Conservation (phyloP, 2,888 invertebrate species). For the Cataglyphis albicans region DNA sequence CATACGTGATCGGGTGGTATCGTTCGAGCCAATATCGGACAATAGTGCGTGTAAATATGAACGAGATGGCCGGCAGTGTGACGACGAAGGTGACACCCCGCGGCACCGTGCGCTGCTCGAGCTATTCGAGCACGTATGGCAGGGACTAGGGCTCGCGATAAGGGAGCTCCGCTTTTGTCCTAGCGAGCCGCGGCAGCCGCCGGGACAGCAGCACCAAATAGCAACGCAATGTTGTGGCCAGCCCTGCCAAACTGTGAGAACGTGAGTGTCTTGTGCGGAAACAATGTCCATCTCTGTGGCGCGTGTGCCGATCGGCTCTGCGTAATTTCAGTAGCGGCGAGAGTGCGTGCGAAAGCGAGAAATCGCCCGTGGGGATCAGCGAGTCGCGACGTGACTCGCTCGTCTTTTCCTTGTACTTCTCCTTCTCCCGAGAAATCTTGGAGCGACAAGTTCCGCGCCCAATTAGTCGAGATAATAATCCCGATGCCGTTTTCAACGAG, state of each 20-base stretch:
- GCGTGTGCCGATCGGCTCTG: conserved; percentile 34
- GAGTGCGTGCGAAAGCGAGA: conserved; percentile 51
- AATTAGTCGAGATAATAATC: not conserved
- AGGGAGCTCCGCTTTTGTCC: conserved; percentile 72
- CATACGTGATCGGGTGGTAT: conserved; percentile 66
- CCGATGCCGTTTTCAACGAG: not conserved
- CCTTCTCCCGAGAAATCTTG: not conserved
- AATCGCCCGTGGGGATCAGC: conserved; percentile 37
- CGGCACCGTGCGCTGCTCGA: conserved; percentile 78
- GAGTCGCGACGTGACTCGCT: not conserved
- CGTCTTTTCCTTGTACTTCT: not conserved
- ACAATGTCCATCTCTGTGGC: not conserved
- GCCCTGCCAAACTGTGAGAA: conserved; percentile 75
- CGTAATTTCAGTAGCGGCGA: conserved; percentile 79
- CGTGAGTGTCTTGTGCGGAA: conserved; percentile 74
- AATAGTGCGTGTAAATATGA: conserved; percentile 79
- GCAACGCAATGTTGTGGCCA: conserved; percentile 74
- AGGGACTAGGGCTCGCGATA: conserved; percentile 81
- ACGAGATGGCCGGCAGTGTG: conserved; percentile 74
- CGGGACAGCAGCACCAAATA: conserved; percentile 66
- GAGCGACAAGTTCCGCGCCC: not conserved
- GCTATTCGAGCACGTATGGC: conserved; percentile 82
- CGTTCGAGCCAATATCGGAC: conserved; percentile 51
- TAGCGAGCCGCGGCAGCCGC: conserved; percentile 60
- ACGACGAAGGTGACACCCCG: conserved; percentile 83